Conservation (phyloP, 2,888 invertebrate species). For the Ecdyonurus torrentis region DNA sequence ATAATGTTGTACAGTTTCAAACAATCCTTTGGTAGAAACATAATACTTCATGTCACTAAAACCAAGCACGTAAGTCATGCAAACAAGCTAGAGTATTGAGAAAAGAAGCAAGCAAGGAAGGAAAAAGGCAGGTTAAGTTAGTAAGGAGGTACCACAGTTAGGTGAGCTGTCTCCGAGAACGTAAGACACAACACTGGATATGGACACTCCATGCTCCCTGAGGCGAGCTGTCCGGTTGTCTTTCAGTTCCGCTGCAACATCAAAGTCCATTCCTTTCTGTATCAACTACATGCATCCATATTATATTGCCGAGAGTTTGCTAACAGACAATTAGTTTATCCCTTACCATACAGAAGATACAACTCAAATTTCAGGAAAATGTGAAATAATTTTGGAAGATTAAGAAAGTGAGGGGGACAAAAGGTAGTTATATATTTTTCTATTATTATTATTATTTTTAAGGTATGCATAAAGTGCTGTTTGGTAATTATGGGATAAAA, state of each 20-base stretch:
- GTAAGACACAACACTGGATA: constrained; percentile 15
- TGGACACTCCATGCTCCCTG: constrained; percentile 15
- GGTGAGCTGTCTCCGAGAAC: background rate
- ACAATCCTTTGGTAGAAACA: too few species aligned
- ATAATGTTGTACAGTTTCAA: too few species aligned
- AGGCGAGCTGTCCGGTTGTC: constrained; percentile 14
- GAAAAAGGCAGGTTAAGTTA: background rate
- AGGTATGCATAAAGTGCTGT: too few species aligned
- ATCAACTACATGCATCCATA: background rate
- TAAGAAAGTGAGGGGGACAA: too few species aligned
- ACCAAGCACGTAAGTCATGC: too few species aligned
- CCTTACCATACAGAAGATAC: background rate
- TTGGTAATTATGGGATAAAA: too few species aligned
- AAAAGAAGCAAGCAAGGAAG: background rate
- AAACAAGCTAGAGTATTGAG: too few species aligned
- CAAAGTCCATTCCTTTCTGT: background rate
- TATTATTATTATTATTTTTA: too few species aligned
- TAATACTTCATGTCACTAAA: too few species aligned
- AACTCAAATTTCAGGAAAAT: background rate
- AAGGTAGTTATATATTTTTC: too few species aligned
- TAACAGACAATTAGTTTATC: background rate
- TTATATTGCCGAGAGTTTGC: too few species aligned
- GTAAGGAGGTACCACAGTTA: background rate
- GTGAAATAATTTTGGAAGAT: too few species aligned
- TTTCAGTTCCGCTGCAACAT: constrained; percentile 13